Conservation (phyloP, 2,888 invertebrate species). For the Oscheius sp. region DNA sequence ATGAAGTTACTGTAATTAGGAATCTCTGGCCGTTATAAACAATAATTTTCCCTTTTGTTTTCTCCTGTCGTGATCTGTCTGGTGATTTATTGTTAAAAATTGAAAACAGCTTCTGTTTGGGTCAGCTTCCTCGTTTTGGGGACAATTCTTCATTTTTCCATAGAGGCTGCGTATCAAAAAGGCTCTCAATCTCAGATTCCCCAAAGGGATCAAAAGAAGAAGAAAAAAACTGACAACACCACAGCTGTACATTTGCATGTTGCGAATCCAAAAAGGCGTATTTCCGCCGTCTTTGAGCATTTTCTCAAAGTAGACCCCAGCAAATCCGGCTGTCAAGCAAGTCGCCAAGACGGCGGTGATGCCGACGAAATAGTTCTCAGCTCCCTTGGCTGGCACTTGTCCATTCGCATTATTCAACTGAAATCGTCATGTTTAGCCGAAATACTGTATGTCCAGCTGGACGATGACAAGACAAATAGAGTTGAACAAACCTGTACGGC, state of each 20-base stretch:
- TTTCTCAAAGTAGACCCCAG: slow-evolving; percentile 71
- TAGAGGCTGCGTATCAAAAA: too few species aligned
- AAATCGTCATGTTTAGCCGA: background rate
- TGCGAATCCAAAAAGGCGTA: slow-evolving; percentile 70
- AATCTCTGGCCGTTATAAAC: too few species aligned
- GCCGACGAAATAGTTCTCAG: slow-evolving; percentile 66
- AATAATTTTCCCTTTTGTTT: too few species aligned
- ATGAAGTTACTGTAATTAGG: too few species aligned
- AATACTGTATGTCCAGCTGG: background rate
- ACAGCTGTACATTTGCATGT: slow-evolving; percentile 70
- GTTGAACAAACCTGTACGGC: slow-evolving; percentile 62
- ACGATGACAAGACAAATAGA: slow-evolving; percentile 15
- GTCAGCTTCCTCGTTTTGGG: too few species aligned
- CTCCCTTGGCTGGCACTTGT: background rate
- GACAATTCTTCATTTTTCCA: too few species aligned
- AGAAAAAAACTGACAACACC: too few species aligned
- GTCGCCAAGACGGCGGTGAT: slow-evolving; percentile 68
- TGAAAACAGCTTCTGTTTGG: too few species aligned
- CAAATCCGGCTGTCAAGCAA: slow-evolving; percentile 71
- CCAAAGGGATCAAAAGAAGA: slow-evolving; percentile 25
- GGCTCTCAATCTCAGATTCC: background rate
- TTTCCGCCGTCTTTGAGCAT: slow-evolving; percentile 69
- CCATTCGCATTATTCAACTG: slow-evolving; percentile 53
- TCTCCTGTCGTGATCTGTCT: too few species aligned
- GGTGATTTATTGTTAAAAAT: too few species aligned